phyloP scores from a whole-genome alignment of 2,888 invertebrate genomes.

The Euproctis similis region DNA sequence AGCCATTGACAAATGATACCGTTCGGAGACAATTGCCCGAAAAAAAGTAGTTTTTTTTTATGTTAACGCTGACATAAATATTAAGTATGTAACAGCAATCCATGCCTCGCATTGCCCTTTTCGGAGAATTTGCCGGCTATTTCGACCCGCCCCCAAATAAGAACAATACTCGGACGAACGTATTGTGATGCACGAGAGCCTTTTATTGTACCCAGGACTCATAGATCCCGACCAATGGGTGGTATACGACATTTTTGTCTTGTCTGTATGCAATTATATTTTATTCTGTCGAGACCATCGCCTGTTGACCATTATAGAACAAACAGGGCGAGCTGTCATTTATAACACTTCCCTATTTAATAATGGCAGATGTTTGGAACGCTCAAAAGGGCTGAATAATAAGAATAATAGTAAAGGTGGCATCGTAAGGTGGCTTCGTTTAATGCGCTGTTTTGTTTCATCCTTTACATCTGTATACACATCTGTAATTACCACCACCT shows the following conservation, averaged over 20 bases:
- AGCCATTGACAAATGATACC: no score
- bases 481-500: constrained; percentile 55
- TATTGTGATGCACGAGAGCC: constrained; percentile 43
- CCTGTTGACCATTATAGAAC: constrained; percentile 42
- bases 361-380: constrained; percentile 46
- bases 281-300: constrained; percentile 10
- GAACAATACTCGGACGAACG: constrained; percentile 45
- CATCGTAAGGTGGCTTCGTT: constrained; percentile 25
- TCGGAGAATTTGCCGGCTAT: no score
- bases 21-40: no score
- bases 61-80: no score
- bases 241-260: constrained; percentile 29
- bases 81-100: no score
- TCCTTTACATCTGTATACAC: constrained; percentile 35
- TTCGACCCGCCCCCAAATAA: constrained; percentile 42
- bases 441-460: constrained; percentile 27
- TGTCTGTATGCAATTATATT: constrained; percentile 21
- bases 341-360: constrained; percentile 50
- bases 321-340: constrained; percentile 51
- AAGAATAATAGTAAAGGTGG: no score
- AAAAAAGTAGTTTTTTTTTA: no score
- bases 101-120: no score
- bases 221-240: constrained; percentile 42
- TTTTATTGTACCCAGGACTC: constrained; percentile 42
- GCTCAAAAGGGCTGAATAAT: constrained; percentile 30